Base-by-base conservation (phyloP, 64 coral and sea anemone genomes). In the Actinia equina region DNA sequence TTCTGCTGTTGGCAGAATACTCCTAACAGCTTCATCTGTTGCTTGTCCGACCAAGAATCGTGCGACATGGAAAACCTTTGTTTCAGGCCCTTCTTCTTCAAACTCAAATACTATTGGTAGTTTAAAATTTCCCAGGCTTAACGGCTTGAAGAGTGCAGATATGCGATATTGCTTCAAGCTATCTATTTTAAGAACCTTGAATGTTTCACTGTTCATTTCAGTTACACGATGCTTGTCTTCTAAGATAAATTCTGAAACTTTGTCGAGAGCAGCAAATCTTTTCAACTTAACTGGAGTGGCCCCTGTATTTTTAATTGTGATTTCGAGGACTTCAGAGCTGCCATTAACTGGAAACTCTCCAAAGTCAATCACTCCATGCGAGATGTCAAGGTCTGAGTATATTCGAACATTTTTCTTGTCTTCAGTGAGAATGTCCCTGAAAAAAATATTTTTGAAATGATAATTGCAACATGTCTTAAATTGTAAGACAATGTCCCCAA, bases 61-160 rank as follows among this genome's bases (percentile, higher is more conserved):
- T 16, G 90, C 77, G 54, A 92, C 87, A 44, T 92, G 90, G 78
- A 87, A 92, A 17, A 51, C 63, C 26, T 83, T 43, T 4, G 57
- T 22, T 56, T 85, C 62, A 1, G 42, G 23, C 10, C 52, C 83
- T 60, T 87, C 90, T 44, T 92, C 84, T 46, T 92, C 90, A 77
- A 92, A 92, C 59, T 92, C 90, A 87, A 92, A 92, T 11, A 92
- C 90, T 19, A 92, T 92, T 82, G 77, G 61, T 20, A 87, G 63
- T 76, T 92, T 92, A 80, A 92, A 92, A 52, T 30, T 59, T 14
- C 90, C 90, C 55, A 92, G 37, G 46, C 85, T 54, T 59, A 71
- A 79, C 22, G 90, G 90, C 37, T 92, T 92, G 13, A 92, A 92
- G 13, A 92, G 77, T 23, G 85, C 90, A 44, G 58, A 71, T 70